Evolutionary conservation across 1,140 invertebrate genomes (phyloP), one percentile per base, ranked within the genome.

Genomic region (Stenopsyche tienmushanensis): DNA sequence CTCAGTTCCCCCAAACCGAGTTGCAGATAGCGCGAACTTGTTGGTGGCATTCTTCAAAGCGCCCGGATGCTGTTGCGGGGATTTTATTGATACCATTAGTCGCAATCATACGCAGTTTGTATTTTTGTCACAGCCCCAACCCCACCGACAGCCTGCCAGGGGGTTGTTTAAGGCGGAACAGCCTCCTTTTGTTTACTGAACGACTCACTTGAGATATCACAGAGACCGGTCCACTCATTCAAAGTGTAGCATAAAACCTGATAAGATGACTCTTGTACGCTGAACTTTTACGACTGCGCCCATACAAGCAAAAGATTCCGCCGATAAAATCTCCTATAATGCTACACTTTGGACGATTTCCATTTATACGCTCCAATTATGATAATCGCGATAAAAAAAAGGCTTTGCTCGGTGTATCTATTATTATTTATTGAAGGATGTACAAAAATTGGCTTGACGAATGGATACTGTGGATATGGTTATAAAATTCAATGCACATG

Each of bases 71-170:
- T 50, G 44, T 23, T 41, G 26, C 21, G 17, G 25, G 45, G 63
- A 52, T 55, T 69, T 69, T 69, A 69, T 69, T 65, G 67, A 62
- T 44, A 49, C 63, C 67, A 69, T 69, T 69, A 65, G 63, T 52
- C 42, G 53, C 63, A 62, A 69, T 65, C 67, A 69, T 69, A 65
- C 26, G 64, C 67, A 69, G 67, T 69, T 69, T 69, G 67, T 69
- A 69, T 65, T 65, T 69, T 69, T 62, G 67, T 69, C 67, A 69
- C 67, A 69, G 44, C 39, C 53, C 29, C 26, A 17, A 9, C 52
- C 29, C 23, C 20, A 25, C 29, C 44, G 8, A 50, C 8, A 21
- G n/a, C 54, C n/a, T 5, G n/a, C 18, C 21, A 10, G 21, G 3
- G 3, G 47, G 18, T 2, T 50, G 34, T 42, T 53, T n/a, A 53